Percentiles rank a stretch among this genome's conserved stretches.
phyloP scores from a whole-genome alignment of 1,140 invertebrate genomes.

The Pseudomyrmex cubaensis region DNA sequence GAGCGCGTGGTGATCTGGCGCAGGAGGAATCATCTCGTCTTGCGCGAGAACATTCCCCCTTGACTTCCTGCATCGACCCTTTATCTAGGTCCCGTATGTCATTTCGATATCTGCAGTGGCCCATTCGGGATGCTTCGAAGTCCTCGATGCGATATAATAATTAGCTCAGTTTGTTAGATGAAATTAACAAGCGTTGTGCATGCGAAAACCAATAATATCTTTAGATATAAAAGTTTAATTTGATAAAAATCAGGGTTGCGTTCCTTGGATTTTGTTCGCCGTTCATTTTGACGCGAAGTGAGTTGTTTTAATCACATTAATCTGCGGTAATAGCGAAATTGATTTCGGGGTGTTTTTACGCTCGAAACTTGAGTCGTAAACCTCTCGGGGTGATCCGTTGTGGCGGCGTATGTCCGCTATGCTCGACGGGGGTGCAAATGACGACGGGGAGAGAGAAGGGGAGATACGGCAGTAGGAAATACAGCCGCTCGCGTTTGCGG shows the following conservation, averaged over 20 bases:
- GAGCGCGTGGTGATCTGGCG: slow-evolving; percentile 39
- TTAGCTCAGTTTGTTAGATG: background rate
- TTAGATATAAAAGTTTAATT: no score
- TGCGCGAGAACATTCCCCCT: background rate
- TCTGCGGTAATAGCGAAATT: slow-evolving; percentile 29
- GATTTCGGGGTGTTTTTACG: background rate
- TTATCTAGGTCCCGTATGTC: no score
- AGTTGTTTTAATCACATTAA: background rate
- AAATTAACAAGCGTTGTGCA: background rate
- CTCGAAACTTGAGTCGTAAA: slow-evolving; percentile 2
- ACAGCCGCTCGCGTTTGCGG: slow-evolving; percentile 30
- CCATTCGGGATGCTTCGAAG: background rate
- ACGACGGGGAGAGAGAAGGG: slow-evolving; percentile 5
- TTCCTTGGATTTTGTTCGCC: background rate
- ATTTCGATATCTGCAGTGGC: slow-evolving; percentile 5
- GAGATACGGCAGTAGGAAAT: background rate
- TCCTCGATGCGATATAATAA: background rate
- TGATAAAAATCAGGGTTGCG: background rate
- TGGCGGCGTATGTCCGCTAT: slow-evolving; percentile 7
- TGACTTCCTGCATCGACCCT: background rate
- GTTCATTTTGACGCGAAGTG: no score
- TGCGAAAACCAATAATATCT: no score
- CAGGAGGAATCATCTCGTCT: slow-evolving; percentile 1
- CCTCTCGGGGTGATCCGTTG: slow-evolving; percentile 8
- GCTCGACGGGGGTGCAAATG: slow-evolving; percentile 11